phyloP scores from a whole-genome alignment of 2,113 vertebrate species.

The Piliocolobus tephrosceles region DNA sequence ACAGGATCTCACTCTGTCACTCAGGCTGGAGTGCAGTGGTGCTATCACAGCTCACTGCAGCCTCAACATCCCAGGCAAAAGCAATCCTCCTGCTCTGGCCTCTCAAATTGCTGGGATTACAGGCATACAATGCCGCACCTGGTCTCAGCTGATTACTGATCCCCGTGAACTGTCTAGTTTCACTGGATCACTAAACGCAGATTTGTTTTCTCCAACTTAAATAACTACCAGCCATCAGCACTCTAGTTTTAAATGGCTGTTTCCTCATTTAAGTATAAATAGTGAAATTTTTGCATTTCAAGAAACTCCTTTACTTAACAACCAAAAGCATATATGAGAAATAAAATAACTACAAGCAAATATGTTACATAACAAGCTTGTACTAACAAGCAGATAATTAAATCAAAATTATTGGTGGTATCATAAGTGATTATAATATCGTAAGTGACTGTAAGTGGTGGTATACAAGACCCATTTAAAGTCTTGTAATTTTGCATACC shows the following conservation, averaged over 20 bases:
- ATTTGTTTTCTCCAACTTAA: background rate
- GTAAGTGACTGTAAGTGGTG: too few species aligned
- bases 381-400: background rate
- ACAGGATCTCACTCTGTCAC: too few species aligned
- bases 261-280: conserved; percentile 5
- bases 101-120: too few species aligned
- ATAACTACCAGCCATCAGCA: background rate
- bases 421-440: background rate
- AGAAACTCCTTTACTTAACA: background rate
- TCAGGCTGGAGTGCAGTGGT: too few species aligned
- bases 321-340: background rate
- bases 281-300: background rate
- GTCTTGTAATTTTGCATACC: background rate
- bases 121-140: too few species aligned
- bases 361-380: background rate
- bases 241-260: background rate
- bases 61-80: too few species aligned
- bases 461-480: background rate
- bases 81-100: too few species aligned
- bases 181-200: background rate
- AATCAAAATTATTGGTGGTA: background rate
- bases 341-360: background rate
- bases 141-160: background rate
- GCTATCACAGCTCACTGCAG: too few species aligned
- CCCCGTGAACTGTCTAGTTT: background rate